phyloP scores from a whole-genome alignment of 2,888 invertebrate genomes.

The Andrena hattorfiana region DNA sequence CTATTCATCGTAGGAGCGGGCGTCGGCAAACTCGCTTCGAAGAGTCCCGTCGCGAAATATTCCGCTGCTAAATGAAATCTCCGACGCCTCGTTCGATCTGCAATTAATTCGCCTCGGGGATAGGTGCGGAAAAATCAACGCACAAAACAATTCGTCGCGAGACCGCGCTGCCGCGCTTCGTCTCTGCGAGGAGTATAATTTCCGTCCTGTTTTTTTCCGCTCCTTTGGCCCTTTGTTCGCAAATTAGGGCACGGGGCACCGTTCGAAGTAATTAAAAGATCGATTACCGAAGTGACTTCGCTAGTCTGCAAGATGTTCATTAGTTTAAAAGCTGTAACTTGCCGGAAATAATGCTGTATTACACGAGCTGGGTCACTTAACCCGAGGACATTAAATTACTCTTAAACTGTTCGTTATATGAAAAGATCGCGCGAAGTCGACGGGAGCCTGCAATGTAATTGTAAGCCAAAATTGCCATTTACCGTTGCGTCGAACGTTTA shows the following conservation, averaged over 20 bases:
- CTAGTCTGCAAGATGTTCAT: too few species aligned
- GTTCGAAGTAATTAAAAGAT: too few species aligned
- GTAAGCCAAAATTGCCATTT: too few species aligned
- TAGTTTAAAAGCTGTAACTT: too few species aligned
- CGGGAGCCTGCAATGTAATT: too few species aligned
- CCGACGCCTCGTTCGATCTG: background rate
- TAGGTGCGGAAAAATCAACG: slow-evolving; percentile 1
- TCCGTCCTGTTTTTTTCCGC: background rate
- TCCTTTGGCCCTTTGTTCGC: background rate
- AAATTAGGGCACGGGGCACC: background rate
- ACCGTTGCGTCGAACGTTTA: too few species aligned
- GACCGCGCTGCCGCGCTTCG: background rate
- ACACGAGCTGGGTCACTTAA: too few species aligned
- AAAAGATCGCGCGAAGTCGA: too few species aligned
- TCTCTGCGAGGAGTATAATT: background rate
- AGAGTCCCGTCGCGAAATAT: slow-evolving; percentile 9
- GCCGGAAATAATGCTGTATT: too few species aligned
- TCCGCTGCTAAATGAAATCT: slow-evolving; percentile 27
- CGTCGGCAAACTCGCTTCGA: background rate
- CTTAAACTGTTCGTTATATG: too few species aligned
- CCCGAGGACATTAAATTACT: too few species aligned
- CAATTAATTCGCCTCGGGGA: slow-evolving; percentile 8
- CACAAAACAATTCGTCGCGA: background rate
- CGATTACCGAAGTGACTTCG: too few species aligned
- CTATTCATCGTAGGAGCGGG: background rate